Evolutionary conservation across 2,888 invertebrate species (phyloP), one percentile per base, ranked within the genome.

Genomic region (Lamproptera curius): DNA sequence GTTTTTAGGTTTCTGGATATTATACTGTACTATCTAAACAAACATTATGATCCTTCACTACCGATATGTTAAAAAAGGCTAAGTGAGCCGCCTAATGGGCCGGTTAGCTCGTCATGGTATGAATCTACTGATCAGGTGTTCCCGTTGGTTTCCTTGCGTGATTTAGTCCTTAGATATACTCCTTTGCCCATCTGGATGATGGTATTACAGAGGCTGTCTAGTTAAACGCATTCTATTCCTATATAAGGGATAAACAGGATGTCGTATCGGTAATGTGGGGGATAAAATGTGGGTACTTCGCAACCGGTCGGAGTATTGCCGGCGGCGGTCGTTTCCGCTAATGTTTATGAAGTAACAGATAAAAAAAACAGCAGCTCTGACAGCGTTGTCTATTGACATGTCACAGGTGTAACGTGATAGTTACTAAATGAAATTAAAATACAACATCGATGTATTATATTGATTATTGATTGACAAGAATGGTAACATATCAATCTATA

Each of bases 261-360:
- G 36, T 42, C 31, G 47, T 11, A 33, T 38, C 47, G 16, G 33
- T 42, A 47, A 38, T 20, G 37, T 16, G 37, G 13, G 37, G 40
- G 33, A 42, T 42, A 47, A 47, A 47, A 42, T 41, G 42, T 31
- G 47, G 37, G 31, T 31, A 36, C 37, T 31, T 28, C 2, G 34
- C 23, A 42, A 42, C 46, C 41, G 46, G 46, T 41, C 41, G 17
- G 13, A 6, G 34, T 41, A n/a, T 16, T 14, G 15, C 17, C 35
- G 11, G 16, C 46, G 31, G 42, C 34, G n/a, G 14, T 36, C 31
- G 37, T 46, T 37, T 46, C 46, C 46, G 46, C 14, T 42, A 16
- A 14, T 13, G 17, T 42, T 46, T 46, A 37, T 34, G 8, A 28
- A 28, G 28, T 28, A 28, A 9, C 28, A 28, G 28, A 28, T 10